Conservation (phyloP, 2,888 invertebrate species). For the Microctonus brassicae region DNA sequence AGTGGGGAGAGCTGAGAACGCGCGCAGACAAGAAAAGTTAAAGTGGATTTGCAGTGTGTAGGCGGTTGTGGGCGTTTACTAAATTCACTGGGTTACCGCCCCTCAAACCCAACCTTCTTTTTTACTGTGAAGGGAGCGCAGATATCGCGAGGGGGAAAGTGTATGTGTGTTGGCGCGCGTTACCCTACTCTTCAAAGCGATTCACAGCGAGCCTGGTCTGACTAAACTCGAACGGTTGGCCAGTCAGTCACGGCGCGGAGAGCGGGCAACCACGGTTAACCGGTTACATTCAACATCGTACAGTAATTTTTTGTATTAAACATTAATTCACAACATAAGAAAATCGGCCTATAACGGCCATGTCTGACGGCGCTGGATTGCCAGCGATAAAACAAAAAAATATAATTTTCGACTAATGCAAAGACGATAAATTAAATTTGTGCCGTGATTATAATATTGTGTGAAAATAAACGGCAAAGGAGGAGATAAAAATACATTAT, state of each 20-base stretch:
- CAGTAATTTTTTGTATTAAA: not conserved
- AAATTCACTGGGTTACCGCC: constrained; percentile 57
- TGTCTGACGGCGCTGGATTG: constrained; percentile 9
- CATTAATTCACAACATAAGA: not conserved
- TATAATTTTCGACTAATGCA: not conserved
- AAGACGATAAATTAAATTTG: not conserved
- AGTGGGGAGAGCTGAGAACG: not conserved
- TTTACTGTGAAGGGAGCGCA: constrained; percentile 58
- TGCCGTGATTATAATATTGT: not conserved
- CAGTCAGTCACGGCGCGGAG: constrained; percentile 69
- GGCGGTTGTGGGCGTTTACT: constrained; percentile 65
- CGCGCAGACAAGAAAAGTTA: constrained; percentile 41
- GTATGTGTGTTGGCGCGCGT: constrained; percentile 32
- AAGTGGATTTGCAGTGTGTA: constrained; percentile 52
- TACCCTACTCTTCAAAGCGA: constrained; percentile 38
- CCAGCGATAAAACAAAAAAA: not conserved
- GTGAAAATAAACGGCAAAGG: not conserved
- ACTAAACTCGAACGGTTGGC: constrained; percentile 60
- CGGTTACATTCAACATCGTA: constrained; percentile 56
- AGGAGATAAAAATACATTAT: not conserved
- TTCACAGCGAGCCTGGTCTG: constrained; percentile 55
- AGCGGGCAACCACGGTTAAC: constrained; percentile 68
- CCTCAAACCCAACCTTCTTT: constrained; percentile 61
- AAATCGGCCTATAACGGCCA: not conserved
- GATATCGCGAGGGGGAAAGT: not conserved